Conservation (phyloP, 2,888 invertebrate species). For the Cinara cedri region DNA sequence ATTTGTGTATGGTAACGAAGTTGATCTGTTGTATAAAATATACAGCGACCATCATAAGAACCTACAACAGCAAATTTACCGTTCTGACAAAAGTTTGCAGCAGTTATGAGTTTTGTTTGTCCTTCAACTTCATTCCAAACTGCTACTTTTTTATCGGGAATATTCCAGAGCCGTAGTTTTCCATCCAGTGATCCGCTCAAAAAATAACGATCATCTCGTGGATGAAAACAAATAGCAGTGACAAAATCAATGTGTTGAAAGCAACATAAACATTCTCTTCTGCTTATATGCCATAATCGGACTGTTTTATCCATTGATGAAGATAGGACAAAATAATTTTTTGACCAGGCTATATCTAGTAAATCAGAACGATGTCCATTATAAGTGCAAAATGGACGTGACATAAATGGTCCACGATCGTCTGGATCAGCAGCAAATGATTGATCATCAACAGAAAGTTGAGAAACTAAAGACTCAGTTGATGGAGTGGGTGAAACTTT, state of each 20-base stretch:
- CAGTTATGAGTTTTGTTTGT: conserved; percentile 92
- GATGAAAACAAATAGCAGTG: conserved; percentile 98
- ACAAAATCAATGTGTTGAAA: conserved; percentile 99
- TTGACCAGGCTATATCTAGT: conserved; percentile 97
- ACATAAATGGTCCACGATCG: conserved; percentile 76
- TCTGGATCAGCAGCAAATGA: conserved; percentile 64
- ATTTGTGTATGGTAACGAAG: conserved; percentile 98
- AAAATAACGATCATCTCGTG: conserved; percentile 88
- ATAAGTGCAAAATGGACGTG: conserved; percentile 90
- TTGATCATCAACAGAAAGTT: conserved; percentile 72
- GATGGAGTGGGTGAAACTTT: conserved; percentile 92
- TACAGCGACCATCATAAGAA: conserved; percentile 96
- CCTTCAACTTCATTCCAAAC: conserved; percentile 97
- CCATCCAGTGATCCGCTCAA: conserved; percentile 97
- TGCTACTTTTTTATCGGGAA: conserved; percentile 98
- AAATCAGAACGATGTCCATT: conserved; percentile 95
- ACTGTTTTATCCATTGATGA: conserved; percentile 99
- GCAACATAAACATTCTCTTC: conserved; percentile 96
- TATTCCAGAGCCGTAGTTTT: conserved; percentile 98
- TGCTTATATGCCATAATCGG: conserved; percentile 94
- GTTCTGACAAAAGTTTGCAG: conserved; percentile 92
- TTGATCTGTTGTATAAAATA: conserved; percentile 98
- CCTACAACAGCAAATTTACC: conserved; percentile 98
- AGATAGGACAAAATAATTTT: conserved; percentile 96
- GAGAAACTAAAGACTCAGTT: conserved; percentile 86